Conservation (phyloP, 2,797 vertebrate species). For the Notolabrus celidotus region DNA sequence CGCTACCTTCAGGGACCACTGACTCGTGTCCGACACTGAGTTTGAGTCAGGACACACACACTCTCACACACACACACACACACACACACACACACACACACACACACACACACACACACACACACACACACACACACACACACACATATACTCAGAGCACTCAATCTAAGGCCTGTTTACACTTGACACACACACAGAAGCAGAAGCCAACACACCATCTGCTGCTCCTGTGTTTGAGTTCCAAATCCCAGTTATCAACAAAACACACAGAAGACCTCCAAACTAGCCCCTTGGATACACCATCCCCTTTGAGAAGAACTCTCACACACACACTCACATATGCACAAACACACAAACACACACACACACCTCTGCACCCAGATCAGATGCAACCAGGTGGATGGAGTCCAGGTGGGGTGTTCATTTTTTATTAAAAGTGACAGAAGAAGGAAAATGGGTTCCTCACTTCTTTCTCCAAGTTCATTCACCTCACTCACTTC, state of each 20-base stretch:
- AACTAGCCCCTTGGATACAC: conserved; percentile 59
- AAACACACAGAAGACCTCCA: conserved; percentile 79
- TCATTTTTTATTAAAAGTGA: conserved; percentile 67
- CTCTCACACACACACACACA: conserved; percentile 29
- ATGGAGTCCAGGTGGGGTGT: conserved; percentile 52
- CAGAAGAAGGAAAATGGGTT: conserved; percentile 62
- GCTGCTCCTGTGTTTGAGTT: conserved; percentile 79
- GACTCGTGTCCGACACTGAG: conserved; percentile 46
- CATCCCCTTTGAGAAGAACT: conserved; percentile 55
- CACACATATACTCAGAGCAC: conserved; percentile 29
- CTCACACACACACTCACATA: conserved; percentile 23
- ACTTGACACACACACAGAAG: conserved; percentile 42
- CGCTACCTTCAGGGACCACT: conserved; percentile 56
- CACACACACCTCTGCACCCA: conserved; percentile 32
- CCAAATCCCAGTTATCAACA: conserved; percentile 87
- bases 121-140: conserved; percentile 34
- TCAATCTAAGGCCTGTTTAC: conserved; percentile 28
- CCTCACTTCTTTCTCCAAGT: conserved; percentile 53
- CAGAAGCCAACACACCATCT: conserved; percentile 83
- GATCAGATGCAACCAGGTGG: conserved; percentile 60
- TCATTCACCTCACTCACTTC: conserved; percentile 45
- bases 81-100: conserved; percentile 25
- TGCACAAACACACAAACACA: conserved; percentile 19
- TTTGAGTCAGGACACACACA: conserved; percentile 60
- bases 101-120: conserved; percentile 34